Evolutionary conservation across 2,888 invertebrate species (phyloP), one percentile per base, ranked within the genome.

Genomic region (Drosophila buzzatii): DNA sequence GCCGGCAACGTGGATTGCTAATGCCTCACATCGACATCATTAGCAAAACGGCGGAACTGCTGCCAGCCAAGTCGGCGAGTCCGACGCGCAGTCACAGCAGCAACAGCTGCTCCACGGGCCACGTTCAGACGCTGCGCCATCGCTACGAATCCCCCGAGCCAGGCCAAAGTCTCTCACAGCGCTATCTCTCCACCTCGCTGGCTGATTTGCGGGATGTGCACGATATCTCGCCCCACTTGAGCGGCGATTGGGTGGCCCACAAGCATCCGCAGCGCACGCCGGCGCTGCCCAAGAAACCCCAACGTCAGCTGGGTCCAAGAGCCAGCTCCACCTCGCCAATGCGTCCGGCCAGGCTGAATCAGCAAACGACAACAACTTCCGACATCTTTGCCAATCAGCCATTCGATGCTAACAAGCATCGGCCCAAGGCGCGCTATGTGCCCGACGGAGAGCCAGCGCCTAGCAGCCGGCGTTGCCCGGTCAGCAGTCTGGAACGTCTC

Each of bases 11-110:
- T 20, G 93, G 94, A 1, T 94, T 97, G 16, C 95, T 95, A 76
- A 97, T 97, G 97, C 97, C 97, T 0, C 97, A 96, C 88, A 97
- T 97, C 79, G 97, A 97, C 85, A 95, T 97, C n/a, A 98, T 97
- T 83, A 97, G 97, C 82, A 97, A 97, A 93, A 95, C 97, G 63
- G 97, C 97, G 0, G 94, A 94, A 78, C 94, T 94, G 23, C 92
- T 94, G 10, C 85, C 83, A 39, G 83, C 47, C 27, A 56, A 84
- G 31, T 66, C 65, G 20, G 70, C 65, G 3, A 74, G 85, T 85
- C 78, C 92, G 57, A 71, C 77, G 31, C 88, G 90, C 20, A 88
- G 88, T 10, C 83, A 77, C 39, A 87, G 89, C 80, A 89, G 85
- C 76, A 83, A 75, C 62, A 86, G 89, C 23, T 79, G 96, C 45